A percentile compares a stretch with the other conserved stretches of the same genome.
These are phyloP conservation scores for Drosophila cyrtoloma DNA, from an alignment of 2,888 invertebrate genomes.

Conservation along the genomic window DNA sequence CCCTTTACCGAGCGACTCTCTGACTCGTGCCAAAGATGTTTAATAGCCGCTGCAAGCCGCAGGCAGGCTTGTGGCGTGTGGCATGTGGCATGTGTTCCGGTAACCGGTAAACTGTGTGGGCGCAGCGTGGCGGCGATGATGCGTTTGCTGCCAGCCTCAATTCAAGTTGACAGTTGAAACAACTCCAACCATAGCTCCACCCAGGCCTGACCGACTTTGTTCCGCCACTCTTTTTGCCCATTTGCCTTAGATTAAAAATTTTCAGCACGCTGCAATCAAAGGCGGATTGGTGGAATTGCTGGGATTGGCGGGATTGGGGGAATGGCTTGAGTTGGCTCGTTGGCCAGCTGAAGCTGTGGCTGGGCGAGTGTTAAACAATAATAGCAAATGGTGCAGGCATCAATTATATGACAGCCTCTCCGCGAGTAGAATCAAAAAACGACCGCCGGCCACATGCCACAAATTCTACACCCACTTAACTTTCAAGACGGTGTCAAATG, in stretches of 20 bases:
- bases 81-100: conserved; percentile 22
- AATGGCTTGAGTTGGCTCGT: conserved; percentile 4
- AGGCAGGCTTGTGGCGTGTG: conserved; percentile 38
- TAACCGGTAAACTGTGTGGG: conserved; percentile 61
- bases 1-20: conserved; percentile 2
- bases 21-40: conserved; percentile 78
- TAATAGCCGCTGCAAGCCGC: conserved; percentile 63
- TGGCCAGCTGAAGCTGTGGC: conserved; percentile 4
- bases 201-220: conserved; percentile 66
- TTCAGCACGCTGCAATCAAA: conserved; percentile 68
- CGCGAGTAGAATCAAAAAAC: conserved; percentile 34
- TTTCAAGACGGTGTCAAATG: conserved; percentile 80
- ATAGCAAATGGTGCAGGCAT: conserved; percentile 78
- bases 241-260: conserved; percentile 79
- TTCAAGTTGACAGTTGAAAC: conserved; percentile 75
- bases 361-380: conserved; percentile 76
- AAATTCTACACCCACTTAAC: conserved; percentile 78
- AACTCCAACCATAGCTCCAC: conserved; percentile 53
- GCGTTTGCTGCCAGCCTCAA: conserved; percentile 50
- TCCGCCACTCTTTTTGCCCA: conserved; percentile 28
- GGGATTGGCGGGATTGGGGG: not conserved
- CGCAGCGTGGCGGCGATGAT: conserved; percentile 45
- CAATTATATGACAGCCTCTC: conserved; percentile 77
- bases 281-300: not conserved
- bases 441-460: conserved; percentile 65